These are phyloP conservation scores for Jordanella pulchra DNA, from an alignment of 2,797 vertebrate species.

Conservation along the genomic window DNA sequence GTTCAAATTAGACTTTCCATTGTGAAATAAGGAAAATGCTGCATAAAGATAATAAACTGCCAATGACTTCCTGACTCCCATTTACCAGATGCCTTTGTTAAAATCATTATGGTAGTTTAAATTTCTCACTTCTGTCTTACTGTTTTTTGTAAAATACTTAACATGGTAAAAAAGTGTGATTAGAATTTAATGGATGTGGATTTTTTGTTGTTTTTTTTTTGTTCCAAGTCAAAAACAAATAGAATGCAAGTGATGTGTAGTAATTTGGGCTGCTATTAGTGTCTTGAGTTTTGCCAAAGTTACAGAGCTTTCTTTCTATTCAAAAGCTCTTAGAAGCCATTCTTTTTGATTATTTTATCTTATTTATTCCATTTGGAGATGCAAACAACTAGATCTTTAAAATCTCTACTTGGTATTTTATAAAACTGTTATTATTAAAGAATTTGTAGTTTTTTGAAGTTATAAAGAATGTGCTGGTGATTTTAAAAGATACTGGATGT, in stretches of 20 bases:
- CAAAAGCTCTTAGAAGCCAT: no score
- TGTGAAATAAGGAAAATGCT: no score
- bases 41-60: no score
- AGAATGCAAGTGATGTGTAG: not conserved
- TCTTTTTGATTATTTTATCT: not conserved
- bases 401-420: not conserved
- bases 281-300: not conserved
- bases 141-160: not conserved
- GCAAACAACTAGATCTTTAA: not conserved
- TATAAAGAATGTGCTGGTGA: not conserved
- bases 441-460: not conserved
- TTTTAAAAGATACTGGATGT: not conserved
- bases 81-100: constrained; percentile 18
- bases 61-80: constrained; percentile 14
- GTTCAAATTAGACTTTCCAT: constrained; percentile 11
- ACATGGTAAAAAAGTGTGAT: not conserved
- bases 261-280: not conserved
- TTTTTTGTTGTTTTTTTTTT: not conserved
- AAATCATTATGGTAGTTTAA: constrained; percentile 11
- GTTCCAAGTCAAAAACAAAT: not conserved
- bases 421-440: not conserved
- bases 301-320: no score
- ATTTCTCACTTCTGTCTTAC: not conserved
- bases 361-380: not conserved
- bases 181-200: not conserved